Conservation (phyloP, 2,888 invertebrate genomes). For the Mesoligia furuncula region DNA sequence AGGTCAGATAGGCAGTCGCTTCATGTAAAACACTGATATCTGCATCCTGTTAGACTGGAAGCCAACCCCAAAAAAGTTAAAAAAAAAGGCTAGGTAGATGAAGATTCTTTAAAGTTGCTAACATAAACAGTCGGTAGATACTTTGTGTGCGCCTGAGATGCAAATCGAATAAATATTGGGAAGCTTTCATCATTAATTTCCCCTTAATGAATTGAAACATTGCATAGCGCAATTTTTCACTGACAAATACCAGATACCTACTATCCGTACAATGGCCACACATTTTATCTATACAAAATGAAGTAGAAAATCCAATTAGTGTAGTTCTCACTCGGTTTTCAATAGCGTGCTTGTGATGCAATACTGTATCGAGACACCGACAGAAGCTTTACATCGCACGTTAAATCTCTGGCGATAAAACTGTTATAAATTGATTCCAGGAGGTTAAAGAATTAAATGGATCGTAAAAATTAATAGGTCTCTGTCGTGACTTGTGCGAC, state of each 20-base stretch:
- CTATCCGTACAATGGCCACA: constrained; percentile 46
- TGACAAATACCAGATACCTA: constrained; percentile 29
- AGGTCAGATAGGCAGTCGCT: not conserved
- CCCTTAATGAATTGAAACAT: constrained; percentile 52
- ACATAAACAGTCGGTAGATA: constrained; percentile 13
- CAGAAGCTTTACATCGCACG: constrained; percentile 84
- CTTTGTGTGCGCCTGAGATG: constrained; percentile 30
- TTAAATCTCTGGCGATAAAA: constrained; percentile 85
- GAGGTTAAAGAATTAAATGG: constrained; percentile 89
- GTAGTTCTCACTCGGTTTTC: constrained; percentile 71
- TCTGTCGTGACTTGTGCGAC: constrained; percentile 81
- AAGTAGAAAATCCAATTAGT: constrained; percentile 82
- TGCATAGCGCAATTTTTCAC: constrained; percentile 32
- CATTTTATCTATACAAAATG: constrained; percentile 69
- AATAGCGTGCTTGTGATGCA: constrained; percentile 73
- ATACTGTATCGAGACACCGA: constrained; percentile 74
- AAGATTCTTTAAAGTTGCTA: not conserved
- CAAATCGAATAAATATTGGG: constrained; percentile 51
- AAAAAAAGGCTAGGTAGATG: not conserved
- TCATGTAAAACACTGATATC: not conserved
- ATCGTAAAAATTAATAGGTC: constrained; percentile 89
- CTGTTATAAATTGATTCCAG: constrained; percentile 88
- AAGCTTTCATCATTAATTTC: constrained; percentile 44
- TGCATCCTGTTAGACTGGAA: not conserved
- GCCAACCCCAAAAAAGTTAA: not conserved